These are phyloP conservation scores for Fringilla coelebs DNA, from an alignment of 2,797 vertebrate genomes.

Conservation along the genomic window DNA sequence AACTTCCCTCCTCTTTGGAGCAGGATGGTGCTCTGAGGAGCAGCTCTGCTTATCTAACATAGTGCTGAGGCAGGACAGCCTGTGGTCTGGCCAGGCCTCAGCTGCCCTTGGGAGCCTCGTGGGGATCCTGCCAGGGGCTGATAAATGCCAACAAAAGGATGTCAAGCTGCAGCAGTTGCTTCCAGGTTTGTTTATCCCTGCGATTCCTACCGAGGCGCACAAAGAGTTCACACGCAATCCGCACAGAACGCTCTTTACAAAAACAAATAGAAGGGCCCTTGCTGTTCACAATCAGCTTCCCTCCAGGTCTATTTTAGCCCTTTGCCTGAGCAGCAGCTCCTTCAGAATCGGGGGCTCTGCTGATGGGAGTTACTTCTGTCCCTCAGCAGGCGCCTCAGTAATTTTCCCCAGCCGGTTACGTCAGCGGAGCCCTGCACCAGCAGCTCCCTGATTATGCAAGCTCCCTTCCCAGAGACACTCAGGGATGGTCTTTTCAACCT, in stretches of 20 bases:
- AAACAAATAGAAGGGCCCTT: conserved; percentile 31
- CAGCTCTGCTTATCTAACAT: conserved; percentile 3
- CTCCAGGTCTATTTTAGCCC: conserved; percentile 41
- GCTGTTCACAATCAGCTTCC: conserved; percentile 18
- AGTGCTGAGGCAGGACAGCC: not conserved
- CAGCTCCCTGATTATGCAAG: conserved; percentile 45
- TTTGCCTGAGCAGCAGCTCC: conserved; percentile 35
- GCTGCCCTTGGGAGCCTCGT: not conserved
- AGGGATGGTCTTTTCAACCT: conserved; percentile 16
- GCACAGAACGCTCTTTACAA: not conserved
- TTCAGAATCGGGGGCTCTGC: conserved; percentile 21
- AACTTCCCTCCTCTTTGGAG: not conserved
- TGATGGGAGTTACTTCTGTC: conserved; percentile 41
- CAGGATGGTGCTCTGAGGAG: not conserved
- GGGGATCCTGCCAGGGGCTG: conserved; percentile 15
- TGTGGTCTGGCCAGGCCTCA: not conserved
- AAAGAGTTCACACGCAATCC: conserved; percentile 8
- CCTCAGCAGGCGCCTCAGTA: conserved; percentile 44
- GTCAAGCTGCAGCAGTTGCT: not conserved
- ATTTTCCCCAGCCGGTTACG: conserved; percentile 51
- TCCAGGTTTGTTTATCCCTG: conserved; percentile 46
- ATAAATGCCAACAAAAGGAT: conserved; percentile 42
- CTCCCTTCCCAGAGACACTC: not conserved
- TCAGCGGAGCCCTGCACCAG: conserved; percentile 53
- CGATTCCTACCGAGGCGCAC: conserved; percentile 12